Base-by-base conservation (phyloP, 2,888 invertebrate genomes). In the Pardosa pseudoannulata region DNA sequence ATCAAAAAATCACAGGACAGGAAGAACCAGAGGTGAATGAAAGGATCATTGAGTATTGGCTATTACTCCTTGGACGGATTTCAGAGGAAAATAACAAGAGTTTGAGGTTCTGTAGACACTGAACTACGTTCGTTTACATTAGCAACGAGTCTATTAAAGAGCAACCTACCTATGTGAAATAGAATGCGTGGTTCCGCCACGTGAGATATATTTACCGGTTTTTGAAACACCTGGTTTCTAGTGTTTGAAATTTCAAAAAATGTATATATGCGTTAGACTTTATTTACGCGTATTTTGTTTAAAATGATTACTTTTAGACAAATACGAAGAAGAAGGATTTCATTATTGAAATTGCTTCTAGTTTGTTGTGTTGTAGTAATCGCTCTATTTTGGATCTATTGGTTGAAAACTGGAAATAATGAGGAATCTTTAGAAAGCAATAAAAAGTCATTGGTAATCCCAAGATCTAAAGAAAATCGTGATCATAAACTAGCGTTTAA, bases 121-220 rank as follows among this genome's bases (percentile, higher is more conserved):
- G n/a, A n/a, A n/a, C n/a, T n/a, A n/a, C n/a, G n/a, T n/a, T n/a
- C 46, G 70, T 81, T 81, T 74, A 81, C 75, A 74, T 81, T 81
- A 81, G 81, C 81, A 73, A 80, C 79, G 27, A 28, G 65, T 31
- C n/a, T n/a, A n/a, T n/a, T n/a, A n/a, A n/a, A n/a, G n/a, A n/a
- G n/a, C n/a, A n/a, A n/a, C n/a, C n/a, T n/a, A n/a, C n/a, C n/a
- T n/a, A n/a, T n/a, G n/a, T n/a, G n/a, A n/a, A n/a, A n/a, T n/a
- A n/a, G n/a, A n/a, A n/a, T n/a, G n/a, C n/a, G n/a, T n/a, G 56
- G 50, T 16, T 56, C 23, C 50, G 78, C 78, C 83, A 85, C 83
- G 83, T 85, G 83, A 78, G 29, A 32, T 67, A 19, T 13, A 64
- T 5, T 46, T 36, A 73, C 73, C 72, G 73, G 78, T 85, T 70